phyloP scores from a whole-genome alignment of 2,113 vertebrate species.

The Ageneiosus marmoratus region DNA sequence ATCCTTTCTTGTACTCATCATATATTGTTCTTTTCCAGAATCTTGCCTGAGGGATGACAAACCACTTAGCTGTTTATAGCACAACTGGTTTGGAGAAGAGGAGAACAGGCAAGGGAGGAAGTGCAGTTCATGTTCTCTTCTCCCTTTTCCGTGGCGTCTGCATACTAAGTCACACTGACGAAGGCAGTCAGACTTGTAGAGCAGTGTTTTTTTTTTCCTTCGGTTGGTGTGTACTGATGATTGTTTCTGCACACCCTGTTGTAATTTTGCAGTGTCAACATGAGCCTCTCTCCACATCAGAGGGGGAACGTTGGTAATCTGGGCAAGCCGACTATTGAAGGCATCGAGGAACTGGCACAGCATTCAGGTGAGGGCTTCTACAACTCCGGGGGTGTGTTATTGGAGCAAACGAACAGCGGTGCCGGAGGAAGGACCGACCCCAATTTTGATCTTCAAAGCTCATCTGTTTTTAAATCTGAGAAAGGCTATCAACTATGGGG shows the following conservation, averaged over 20 bases:
- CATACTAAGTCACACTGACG: conserved; percentile 56
- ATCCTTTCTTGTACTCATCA: conserved; percentile 25
- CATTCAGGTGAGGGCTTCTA: conserved; percentile 82
- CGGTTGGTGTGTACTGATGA: conserved; percentile 6
- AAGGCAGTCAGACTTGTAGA: conserved; percentile 28
- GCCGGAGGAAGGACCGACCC: conserved; percentile 54
- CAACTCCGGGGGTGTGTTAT: conserved; percentile 72
- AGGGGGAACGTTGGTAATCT: conserved; percentile 83
- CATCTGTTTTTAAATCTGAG: conserved; percentile 82
- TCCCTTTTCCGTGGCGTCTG: conserved; percentile 64
- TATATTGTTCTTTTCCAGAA: conserved; percentile 57
- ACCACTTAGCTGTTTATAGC: conserved; percentile 58
- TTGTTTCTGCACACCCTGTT: conserved; percentile 37
- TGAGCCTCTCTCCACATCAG: conserved; percentile 92
- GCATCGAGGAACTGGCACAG: conserved; percentile 81
- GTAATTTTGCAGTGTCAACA: conserved; percentile 67
- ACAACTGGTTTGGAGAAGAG: conserved; percentile 60
- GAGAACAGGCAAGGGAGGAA: conserved; percentile 52
- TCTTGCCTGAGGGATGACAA: conserved; percentile 60
- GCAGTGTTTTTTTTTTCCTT: conserved; percentile 6
- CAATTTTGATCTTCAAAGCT: conserved; percentile 63
- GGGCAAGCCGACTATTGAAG: conserved; percentile 77
- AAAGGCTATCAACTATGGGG: conserved; percentile 78
- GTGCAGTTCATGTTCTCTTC: conserved; percentile 57
- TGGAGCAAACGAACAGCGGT: conserved; percentile 75